Conservation (phyloP, 2,888 invertebrate species). For the Drosophila tanythrix region DNA sequence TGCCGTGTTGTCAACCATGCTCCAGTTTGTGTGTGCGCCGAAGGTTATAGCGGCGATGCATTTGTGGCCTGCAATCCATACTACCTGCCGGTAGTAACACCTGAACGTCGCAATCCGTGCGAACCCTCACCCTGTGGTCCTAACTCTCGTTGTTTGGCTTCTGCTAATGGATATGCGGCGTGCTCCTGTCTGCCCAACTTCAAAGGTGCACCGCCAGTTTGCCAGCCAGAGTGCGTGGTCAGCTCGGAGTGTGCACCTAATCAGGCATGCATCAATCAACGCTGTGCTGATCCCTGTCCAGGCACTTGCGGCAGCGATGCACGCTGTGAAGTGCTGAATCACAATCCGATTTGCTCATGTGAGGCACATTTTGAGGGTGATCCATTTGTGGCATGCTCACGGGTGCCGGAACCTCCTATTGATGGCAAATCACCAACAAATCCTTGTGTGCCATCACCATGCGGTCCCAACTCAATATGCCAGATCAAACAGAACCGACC, state of each 20-base stretch:
- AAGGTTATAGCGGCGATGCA: conserved; percentile 90
- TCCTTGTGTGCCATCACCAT: conserved; percentile 88
- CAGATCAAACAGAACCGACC: conserved; percentile 91
- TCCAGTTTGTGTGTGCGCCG: conserved; percentile 91
- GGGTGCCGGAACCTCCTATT: conserved; percentile 73
- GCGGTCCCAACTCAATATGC: conserved; percentile 93
- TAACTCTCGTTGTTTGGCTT: conserved; percentile 90
- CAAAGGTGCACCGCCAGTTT: conserved; percentile 92
- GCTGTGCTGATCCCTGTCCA: conserved; percentile 93
- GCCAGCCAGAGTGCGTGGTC: conserved; percentile 93
- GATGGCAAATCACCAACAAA: conserved; percentile 85
- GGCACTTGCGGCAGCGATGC: conserved; percentile 92
- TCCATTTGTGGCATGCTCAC: conserved; percentile 90
- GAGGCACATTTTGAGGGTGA: conserved; percentile 91
- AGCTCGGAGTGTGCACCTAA: conserved; percentile 93
- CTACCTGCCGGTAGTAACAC: conserved; percentile 83
- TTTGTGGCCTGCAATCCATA: conserved; percentile 89
- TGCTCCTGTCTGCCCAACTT: conserved; percentile 92
- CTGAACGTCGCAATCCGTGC: conserved; percentile 87
- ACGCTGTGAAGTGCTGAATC: conserved; percentile 91
- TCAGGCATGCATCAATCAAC: conserved; percentile 91
- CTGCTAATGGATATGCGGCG: conserved; percentile 89
- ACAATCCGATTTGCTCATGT: conserved; percentile 94
- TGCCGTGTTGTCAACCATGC: conserved; percentile 91
- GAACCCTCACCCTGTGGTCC: conserved; percentile 94